A percentile compares a stretch with the other conserved stretches of the same genome.
Conservation (phyloP, 2,888 invertebrate genomes). For the Rhodophaea formosa region DNA sequence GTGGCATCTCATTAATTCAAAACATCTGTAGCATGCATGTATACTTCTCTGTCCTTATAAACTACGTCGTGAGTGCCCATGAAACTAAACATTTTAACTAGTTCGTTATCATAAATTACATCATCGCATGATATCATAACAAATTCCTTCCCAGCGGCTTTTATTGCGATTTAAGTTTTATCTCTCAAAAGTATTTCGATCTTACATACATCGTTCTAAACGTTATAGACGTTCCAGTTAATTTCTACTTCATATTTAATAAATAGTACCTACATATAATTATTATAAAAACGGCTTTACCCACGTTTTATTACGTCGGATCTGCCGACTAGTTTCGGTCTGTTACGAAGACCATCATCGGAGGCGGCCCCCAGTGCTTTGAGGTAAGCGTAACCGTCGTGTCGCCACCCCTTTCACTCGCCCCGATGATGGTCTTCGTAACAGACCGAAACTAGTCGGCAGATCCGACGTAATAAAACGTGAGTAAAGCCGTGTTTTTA, state of each 20-base stretch:
- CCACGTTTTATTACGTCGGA: too few species aligned
- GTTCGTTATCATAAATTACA: conserved; percentile 35
- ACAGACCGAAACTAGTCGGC: too few species aligned
- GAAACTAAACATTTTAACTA: conserved; percentile 22
- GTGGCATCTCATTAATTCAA: background rate
- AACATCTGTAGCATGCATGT: background rate
- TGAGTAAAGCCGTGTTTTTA: too few species aligned
- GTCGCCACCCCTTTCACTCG: too few species aligned
- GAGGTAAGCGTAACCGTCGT: too few species aligned
- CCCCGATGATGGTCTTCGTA: too few species aligned
- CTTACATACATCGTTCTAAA: background rate
- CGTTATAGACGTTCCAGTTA: conserved; percentile 8
- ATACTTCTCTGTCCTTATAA: conserved; percentile 17
- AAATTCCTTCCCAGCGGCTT: conserved; percentile 28
- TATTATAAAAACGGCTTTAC: too few species aligned
- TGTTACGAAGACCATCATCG: too few species aligned
- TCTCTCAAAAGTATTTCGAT: conserved; percentile 2
- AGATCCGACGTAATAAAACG: too few species aligned
- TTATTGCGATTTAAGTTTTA: conserved; percentile 14
- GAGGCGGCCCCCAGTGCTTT: too few species aligned
- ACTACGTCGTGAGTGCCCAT: conserved; percentile 20
- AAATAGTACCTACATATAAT: too few species aligned
- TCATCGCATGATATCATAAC: conserved; percentile 38
- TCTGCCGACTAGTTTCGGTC: too few species aligned
- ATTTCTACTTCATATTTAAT: background rate